Evolutionary conservation across 2,113 vertebrate genomes (phyloP), one percentile per base, ranked within the genome.

Genomic region (Hipposideros armiger): DNA sequence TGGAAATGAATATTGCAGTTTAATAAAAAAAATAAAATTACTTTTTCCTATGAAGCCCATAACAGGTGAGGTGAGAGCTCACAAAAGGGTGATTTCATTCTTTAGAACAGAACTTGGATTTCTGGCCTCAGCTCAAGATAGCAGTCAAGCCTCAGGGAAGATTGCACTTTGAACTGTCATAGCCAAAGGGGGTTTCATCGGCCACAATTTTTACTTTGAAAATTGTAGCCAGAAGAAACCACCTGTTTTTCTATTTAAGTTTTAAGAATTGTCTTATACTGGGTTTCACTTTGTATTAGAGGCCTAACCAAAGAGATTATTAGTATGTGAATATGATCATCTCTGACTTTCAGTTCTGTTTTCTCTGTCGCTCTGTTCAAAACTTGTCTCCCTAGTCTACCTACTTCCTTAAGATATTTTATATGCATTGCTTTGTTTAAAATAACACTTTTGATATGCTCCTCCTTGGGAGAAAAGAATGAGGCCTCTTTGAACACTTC

Each of bases 331-430:
- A 26, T 40, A 62, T 3, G 20, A 36, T 45, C 45, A 40, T 30
- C 42, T 28, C 47, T 47, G 30, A 86, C 56, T 97, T 72, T 86
- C 87, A 58, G 52, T 93, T 96, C 94, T 74, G 30, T 36, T 47
- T 87, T 77, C n/a, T 40, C 36, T 32, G 22, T 32, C 24, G 47
- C 30, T 54, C 36, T n/a, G 50, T 42, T 90, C 24, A 87, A 90
- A 84, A 70, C 14, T 14, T 84, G 40, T 54, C 45, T 69, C 70
- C 50, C 30, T 15, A 13, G 7, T 93, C 83, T 56, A 30, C 20
- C 73, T 90, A 52, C 54, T 82, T 62, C 74, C 56, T 72, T 91
- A 62, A 32, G 36, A 88, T 72, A 93, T 50, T 40, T 86, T 32
- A 30, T 4, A 22, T 26, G 14, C 73, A 19, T 28, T 73, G 45